phyloP scores from a whole-genome alignment of 1,140 invertebrate genomes.

The Gryon sp. region DNA sequence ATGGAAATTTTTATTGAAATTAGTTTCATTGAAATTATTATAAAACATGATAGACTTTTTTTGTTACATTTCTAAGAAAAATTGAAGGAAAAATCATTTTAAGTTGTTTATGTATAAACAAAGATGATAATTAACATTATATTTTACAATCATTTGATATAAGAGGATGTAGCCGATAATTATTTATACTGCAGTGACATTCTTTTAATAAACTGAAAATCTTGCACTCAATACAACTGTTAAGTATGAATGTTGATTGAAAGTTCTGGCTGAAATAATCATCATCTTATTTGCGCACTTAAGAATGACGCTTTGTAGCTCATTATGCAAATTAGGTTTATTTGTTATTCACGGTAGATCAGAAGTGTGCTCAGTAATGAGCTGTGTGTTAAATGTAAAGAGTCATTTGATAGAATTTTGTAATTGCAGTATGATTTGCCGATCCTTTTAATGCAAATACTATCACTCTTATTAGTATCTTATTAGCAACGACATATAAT shows the following conservation, averaged over 20 bases:
- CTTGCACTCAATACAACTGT: too few relatives aligned
- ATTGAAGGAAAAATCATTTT: too few relatives aligned
- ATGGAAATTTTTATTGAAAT: too few relatives aligned
- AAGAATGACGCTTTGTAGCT: constrained; percentile 29
- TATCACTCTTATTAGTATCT: constrained; percentile 5
- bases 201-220: constrained; percentile 29
- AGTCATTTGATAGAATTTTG: constrained; percentile 10
- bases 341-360: constrained; percentile 27
- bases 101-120: too few relatives aligned
- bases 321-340: constrained; percentile 47
- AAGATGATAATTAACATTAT: too few relatives aligned
- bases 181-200: constrained; percentile 5
- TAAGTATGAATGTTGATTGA: constrained; percentile 2
- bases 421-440: constrained; percentile 24
- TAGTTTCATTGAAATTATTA: too few relatives aligned
- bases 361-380: constrained; percentile 33
- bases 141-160: too few relatives aligned
- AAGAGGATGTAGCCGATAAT: too few relatives aligned
- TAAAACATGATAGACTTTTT: too few relatives aligned
- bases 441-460: constrained; percentile 19
- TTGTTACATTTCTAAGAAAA: too few relatives aligned
- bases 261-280: constrained; percentile 22
- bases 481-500: constrained; percentile 13
- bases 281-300: constrained; percentile 32
- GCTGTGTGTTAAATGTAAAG: constrained; percentile 3